Conservation (phyloP, 2,888 invertebrate genomes). For the Eupithecia dodoneata region DNA sequence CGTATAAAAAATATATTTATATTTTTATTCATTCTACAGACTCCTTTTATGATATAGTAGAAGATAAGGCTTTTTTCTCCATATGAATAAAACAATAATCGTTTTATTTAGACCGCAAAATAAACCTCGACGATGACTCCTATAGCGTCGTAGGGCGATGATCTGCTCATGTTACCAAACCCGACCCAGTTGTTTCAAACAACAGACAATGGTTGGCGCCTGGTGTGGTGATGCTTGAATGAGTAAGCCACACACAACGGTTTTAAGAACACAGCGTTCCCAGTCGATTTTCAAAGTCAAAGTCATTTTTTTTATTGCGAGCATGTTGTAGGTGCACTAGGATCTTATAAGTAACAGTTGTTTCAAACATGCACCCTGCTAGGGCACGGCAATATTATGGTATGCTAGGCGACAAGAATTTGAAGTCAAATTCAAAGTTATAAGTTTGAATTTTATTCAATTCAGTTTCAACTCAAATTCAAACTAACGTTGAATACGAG, state of each 20-base stretch:
- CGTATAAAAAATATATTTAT: too few species aligned
- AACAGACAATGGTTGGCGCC: neutral
- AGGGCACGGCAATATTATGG: too few species aligned
- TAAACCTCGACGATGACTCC: neutral
- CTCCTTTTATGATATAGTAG: neutral
- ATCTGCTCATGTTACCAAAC: conserved; percentile 1
- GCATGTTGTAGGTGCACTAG: too few species aligned
- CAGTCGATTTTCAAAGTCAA: neutral
- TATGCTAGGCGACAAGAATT: neutral
- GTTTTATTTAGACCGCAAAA: neutral
- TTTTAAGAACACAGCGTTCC: neutral
- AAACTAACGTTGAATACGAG: too few species aligned
- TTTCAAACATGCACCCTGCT: too few species aligned
- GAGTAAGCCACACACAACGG: neutral
- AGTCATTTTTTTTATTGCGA: too few species aligned
- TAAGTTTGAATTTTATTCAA: too few species aligned
- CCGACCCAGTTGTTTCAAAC: conserved; percentile 1
- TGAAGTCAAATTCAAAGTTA: too few species aligned
- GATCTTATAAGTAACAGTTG: too few species aligned
- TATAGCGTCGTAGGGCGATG: neutral
- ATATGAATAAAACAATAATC: neutral
- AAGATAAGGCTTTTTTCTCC: neutral
- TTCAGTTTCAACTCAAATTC: too few species aligned
- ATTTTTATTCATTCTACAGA: too few species aligned
- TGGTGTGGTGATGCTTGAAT: neutral